Base-by-base conservation (phyloP, 1,140 invertebrate species). In the Limonius californicus region DNA sequence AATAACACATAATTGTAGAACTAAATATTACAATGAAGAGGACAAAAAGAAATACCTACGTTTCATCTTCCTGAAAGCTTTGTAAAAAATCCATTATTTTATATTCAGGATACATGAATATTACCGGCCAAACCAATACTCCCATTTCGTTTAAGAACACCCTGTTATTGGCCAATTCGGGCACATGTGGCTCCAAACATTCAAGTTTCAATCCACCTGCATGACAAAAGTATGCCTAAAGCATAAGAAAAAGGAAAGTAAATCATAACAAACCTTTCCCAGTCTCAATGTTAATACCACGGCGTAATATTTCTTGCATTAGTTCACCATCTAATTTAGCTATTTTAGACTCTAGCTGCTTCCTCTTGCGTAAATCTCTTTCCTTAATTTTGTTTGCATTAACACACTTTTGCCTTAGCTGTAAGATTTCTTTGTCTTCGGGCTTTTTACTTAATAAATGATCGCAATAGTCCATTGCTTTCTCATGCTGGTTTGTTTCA, bases 51-150 rank as follows among this genome's bases (percentile, higher is more conserved):
- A 70, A 50, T 50, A 59, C 77, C 79, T 80, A 91, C 85, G 78
- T 82, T n/a, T 79, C 77, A 62, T 86, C 81, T 79, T 94, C 91
- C 59, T 84, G 78, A 68, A 93, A 89, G 63, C 84, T 78, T 74
- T 89, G 82, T 60, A 91, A 82, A 69, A 90, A 87, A 74, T 92
- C 89, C 59, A 85, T 86, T 55, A 85, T 82, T 57, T 81, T 75
- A 68, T 83, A 84, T 78, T 95, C 91, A 2, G 93, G 92, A 78
- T 95, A 96, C 14, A 91, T 77, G 68, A 96, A 87, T 35, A 90
- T 77, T 54, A 91, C 84, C 42, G 95, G 91, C 93, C 89, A 94
- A 65, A 89, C 72, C 59, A 94, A 79, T 65, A 81, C 72, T 69
- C 80, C 77, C 15, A 80, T 68, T n/a, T 81, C 77, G 68, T 84